A percentile compares a stretch with the other conserved stretches of the same genome.
Conservation (phyloP, 2,888 invertebrate genomes). For the Hirtodrosophila trivittata region DNA sequence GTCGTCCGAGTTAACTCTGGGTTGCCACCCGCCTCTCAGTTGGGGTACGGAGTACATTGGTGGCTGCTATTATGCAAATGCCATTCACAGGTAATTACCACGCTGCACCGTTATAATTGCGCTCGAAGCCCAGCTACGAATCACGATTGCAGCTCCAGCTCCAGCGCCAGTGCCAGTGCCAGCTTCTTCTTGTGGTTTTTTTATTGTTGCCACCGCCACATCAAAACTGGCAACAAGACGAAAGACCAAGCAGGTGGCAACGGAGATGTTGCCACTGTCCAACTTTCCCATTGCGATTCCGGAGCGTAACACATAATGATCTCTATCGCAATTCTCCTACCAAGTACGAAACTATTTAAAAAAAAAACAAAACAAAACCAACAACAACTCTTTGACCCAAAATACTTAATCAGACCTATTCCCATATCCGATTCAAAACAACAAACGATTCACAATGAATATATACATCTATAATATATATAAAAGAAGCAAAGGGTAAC, state of each 20-base stretch:
- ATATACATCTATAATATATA: neutral
- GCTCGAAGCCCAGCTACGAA: constrained; percentile 80
- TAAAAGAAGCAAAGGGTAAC: no score
- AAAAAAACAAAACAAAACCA: no score
- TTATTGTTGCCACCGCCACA: constrained; percentile 15
- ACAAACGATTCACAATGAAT: no score
- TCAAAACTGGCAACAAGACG: constrained; percentile 67
- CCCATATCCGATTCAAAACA: no score
- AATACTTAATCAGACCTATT: no score
- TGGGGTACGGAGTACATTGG: constrained; percentile 14
- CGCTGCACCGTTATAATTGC: constrained; percentile 82
- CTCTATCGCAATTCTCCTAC: constrained; percentile 38
- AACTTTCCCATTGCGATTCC: constrained; percentile 60
- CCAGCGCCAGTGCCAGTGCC: constrained; percentile 7
- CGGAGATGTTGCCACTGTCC: constrained; percentile 35
- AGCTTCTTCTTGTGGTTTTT: constrained; percentile 11
- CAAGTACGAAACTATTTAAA: neutral
- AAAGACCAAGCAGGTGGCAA: constrained; percentile 32
- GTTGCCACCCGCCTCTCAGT: constrained; percentile 33
- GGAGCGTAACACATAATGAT: constrained; percentile 43
- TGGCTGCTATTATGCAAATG: constrained; percentile 79
- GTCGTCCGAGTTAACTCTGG: constrained; percentile 29
- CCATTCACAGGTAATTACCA: constrained; percentile 80
- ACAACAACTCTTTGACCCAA: no score
- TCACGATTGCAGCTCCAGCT: constrained; percentile 70